Percentiles rank a stretch among this genome's conserved stretches.
Evolutionary conservation across 2,113 vertebrate species (phyloP).

Genomic region (Theristicus caerulescens): DNA sequence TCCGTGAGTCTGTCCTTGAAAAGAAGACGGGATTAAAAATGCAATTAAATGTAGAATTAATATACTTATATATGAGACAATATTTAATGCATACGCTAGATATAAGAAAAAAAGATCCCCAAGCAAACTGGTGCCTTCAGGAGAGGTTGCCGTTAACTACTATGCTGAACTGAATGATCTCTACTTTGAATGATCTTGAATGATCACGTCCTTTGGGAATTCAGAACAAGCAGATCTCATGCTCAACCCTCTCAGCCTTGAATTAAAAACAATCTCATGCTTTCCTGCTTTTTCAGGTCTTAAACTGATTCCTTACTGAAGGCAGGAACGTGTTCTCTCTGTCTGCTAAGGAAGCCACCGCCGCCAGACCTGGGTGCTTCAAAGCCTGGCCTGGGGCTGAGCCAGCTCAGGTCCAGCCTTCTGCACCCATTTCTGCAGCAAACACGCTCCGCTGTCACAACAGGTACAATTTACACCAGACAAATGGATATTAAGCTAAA

Average conservation of each 20-base stretch:
- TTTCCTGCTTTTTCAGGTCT: neutral
- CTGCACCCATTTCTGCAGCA: neutral
- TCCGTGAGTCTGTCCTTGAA: neutral
- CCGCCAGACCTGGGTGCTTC: neutral
- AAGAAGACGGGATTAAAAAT: neutral
- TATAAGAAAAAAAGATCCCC: neutral
- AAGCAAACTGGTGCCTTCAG: neutral
- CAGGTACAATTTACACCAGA: neutral
- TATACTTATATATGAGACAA: neutral
- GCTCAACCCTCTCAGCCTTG: neutral
- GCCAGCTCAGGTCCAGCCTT: neutral
- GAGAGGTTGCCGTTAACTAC: neutral
- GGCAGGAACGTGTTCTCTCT: neutral
- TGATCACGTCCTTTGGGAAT: neutral
- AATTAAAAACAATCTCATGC: accelerated
- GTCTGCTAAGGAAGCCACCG: neutral
- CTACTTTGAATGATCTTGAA: neutral
- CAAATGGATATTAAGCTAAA: neutral
- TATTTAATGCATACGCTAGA: neutral
- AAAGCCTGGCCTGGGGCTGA: neutral
- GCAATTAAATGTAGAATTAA: neutral
- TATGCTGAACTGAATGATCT: neutral
- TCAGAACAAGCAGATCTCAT: neutral
- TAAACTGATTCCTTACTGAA: neutral
- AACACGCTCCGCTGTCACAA: neutral